Percentiles rank a stretch among this genome's conserved stretches.
Conservation (phyloP, 2,113 vertebrate species). For the Cromileptes altivelis region DNA sequence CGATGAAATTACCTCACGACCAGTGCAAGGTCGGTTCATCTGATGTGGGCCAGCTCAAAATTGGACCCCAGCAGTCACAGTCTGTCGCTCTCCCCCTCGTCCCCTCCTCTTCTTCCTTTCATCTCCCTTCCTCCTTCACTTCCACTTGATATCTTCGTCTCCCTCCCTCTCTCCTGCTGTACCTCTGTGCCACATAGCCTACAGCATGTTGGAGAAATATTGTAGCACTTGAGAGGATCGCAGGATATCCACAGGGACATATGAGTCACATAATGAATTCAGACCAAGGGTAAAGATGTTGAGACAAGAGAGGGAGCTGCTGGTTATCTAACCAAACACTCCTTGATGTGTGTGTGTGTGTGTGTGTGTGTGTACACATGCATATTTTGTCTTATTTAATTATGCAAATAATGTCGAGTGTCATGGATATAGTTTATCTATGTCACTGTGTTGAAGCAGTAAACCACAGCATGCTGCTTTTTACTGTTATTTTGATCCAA, state of each 20-base stretch:
- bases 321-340: constrained; percentile 38
- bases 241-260: constrained; percentile 31
- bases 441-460: background rate
- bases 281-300: constrained; percentile 52
- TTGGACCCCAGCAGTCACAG: constrained; percentile 32
- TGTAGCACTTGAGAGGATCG: constrained; percentile 41
- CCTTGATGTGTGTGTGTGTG: background rate
- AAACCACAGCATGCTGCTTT: background rate
- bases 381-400: constrained; percentile 5
- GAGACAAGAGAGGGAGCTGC: constrained; percentile 7
- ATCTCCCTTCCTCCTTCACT: constrained; percentile 36
- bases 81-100: background rate
- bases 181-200: constrained; percentile 32
- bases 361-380: background rate
- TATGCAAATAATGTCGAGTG: background rate
- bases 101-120: constrained; percentile 23
- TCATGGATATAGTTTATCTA: background rate
- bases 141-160: constrained; percentile 57
- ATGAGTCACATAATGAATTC: constrained; percentile 48
- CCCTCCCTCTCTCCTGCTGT: constrained; percentile 27
- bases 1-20: constrained; percentile 44
- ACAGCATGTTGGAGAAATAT: constrained; percentile 44
- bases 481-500: background rate
- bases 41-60: constrained; percentile 48
- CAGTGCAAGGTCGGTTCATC: constrained; percentile 55